Evolutionary conservation across 30 jellyfish, hydroid and myxozoan genomes (phyloP), one percentile per base, ranked within the genome.

Genomic region (Pelagia noctiluca): DNA sequence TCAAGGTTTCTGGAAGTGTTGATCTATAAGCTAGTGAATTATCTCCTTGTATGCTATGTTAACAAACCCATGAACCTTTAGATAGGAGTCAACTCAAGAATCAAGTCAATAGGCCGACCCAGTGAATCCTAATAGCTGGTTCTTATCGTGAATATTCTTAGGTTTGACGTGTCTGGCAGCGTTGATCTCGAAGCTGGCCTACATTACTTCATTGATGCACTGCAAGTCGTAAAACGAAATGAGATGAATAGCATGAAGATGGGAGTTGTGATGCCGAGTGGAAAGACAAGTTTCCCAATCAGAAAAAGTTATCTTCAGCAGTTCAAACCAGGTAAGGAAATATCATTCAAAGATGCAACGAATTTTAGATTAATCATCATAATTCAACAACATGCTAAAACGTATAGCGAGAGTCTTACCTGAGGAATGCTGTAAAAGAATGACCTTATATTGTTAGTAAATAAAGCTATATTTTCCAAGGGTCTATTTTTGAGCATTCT

Each of bases 251-350:
- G 88, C 88, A 33, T 94, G 29, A 88, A 88, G 71, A 84, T 94
- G 64, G 99, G 99, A 28, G 99, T 94, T 61, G 95, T 88, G 0
- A 81, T 73, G 91, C 99, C 99, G 21, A 94, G 99, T 65, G 97
- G 97, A 48, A 88, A 84, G 54, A 82, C 99, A 48, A 71, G 90
- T 26, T 94, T 88, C 61, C 99, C 99, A 2, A 94, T 94, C 46
- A 75, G 61, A 50, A 88, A 76, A 65, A 97, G 88, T 21, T 61
- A 46, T 30, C 88, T 94, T 16, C 22, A 80, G 18, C 99, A 94
- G 63, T 94, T 94, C 66, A 85, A 66, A 26, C 99, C 99, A 94
- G 88, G 99, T 94, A 78, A 35, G 97, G n/a, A 23, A 7, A 24
- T 24, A 78, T 16, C 11, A n/a, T n/a, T n/a, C n/a, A n/a, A n/a